Evolutionary conservation across 2,888 invertebrate genomes (phyloP).

Genomic region (Leucania comma): DNA sequence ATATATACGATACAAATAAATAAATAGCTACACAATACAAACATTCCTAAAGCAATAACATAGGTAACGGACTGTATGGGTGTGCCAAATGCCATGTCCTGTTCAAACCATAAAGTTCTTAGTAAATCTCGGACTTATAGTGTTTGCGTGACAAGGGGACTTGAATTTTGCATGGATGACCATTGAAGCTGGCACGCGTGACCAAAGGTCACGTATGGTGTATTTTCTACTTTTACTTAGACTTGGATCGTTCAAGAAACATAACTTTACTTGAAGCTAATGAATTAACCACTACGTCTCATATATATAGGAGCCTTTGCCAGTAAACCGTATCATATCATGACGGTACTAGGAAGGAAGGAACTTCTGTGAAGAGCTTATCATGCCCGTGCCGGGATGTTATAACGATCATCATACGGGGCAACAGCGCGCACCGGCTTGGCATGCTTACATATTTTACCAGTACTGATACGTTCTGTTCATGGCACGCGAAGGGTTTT

Average conservation of each 20-base stretch:
- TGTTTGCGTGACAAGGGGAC: conserved; percentile 70
- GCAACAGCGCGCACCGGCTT: too few species aligned
- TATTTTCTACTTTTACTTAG: conserved; percentile 51
- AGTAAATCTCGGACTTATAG: conserved; percentile 43
- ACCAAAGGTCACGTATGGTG: conserved; percentile 68
- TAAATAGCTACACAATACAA: background rate
- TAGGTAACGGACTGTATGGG: background rate
- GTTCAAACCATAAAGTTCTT: conserved; percentile 30
- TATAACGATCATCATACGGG: too few species aligned
- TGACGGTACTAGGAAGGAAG: too few species aligned
- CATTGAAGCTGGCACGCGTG: conserved; percentile 67
- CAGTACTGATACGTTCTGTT: too few species aligned
- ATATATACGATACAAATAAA: background rate
- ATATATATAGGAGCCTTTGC: background rate
- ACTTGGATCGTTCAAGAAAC: conserved; percentile 32
- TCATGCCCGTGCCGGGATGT: too few species aligned
- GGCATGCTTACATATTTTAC: too few species aligned
- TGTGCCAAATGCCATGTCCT: conserved; percentile 46
- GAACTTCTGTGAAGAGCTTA: too few species aligned
- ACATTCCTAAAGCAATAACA: background rate
- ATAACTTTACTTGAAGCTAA: conserved; percentile 9
- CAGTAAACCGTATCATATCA: too few species aligned
- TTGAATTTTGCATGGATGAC: conserved; percentile 72
- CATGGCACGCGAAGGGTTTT: too few species aligned
- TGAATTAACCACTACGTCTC: background rate